phyloP scores from a whole-genome alignment of 2,888 invertebrate genomes.

The Leucophora obtusa region DNA sequence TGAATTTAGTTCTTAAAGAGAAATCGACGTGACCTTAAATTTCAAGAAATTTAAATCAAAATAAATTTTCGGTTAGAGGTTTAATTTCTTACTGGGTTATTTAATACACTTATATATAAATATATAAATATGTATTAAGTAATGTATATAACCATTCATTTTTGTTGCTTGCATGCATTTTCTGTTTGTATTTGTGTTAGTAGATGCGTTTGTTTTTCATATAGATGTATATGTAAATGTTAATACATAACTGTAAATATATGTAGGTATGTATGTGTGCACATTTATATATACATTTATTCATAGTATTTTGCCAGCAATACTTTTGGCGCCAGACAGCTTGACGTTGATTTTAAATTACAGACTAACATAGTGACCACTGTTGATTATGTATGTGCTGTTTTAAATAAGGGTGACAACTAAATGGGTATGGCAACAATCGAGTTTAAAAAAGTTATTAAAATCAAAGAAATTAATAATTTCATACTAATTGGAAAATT shows the following conservation, averaged over 20 bases:
- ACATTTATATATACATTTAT: neutral
- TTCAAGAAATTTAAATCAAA: no score
- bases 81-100: neutral
- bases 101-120: neutral
- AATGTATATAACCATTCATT: conserved; percentile 42
- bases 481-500: no score
- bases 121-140: conserved; percentile 34
- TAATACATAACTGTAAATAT: neutral
- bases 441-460: no score
- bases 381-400: no score
- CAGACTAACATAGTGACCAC: conserved; percentile 54
- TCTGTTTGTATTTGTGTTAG: neutral
- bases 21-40: no score
- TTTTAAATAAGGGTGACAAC: no score
- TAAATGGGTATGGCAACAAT: no score
- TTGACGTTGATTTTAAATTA: conserved; percentile 61
- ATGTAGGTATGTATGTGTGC: no score
- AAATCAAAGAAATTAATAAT: no score
- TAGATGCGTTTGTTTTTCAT: conserved; percentile 27
- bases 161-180: conserved; percentile 44
- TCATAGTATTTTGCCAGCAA: conserved; percentile 50
- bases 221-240: neutral
- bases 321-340: conserved; percentile 63
- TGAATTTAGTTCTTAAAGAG: no score
- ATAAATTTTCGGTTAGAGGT: neutral